Evolutionary conservation across 2,113 vertebrate genomes (phyloP).

Genomic region (Melanotaenia duboulayi): DNA sequence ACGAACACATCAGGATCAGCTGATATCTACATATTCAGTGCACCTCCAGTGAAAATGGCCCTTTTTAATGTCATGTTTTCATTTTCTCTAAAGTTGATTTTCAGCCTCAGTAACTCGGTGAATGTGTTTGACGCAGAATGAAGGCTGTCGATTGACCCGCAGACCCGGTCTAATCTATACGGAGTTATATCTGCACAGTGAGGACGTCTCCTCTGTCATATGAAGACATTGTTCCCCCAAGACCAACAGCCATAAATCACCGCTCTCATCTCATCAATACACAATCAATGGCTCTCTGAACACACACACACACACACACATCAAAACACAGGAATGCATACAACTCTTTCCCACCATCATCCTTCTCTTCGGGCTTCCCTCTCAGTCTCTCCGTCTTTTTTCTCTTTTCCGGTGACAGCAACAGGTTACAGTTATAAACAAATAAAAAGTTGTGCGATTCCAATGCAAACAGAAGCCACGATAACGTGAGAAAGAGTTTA

Average conservation of each 20-base stretch:
- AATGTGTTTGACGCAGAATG: conserved; percentile 41
- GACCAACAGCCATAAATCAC: conserved; percentile 74
- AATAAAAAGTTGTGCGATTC: no score
- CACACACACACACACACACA: conserved; percentile 32
- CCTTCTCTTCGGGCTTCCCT: background rate
- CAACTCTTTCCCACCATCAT: no score
- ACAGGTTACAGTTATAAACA: no score
- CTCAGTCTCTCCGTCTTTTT: background rate
- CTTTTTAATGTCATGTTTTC: background rate
- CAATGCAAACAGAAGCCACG: no score
- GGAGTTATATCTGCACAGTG: conserved; percentile 49
- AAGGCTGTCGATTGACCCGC: conserved; percentile 54
- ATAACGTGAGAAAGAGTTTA: no score
- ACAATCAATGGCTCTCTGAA: conserved; percentile 63
- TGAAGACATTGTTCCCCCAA: conserved; percentile 64
- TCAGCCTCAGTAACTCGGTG: conserved; percentile 5
- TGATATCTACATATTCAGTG: no score
- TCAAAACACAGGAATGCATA: background rate
- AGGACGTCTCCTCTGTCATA: conserved; percentile 57
- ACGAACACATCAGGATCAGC: no score
- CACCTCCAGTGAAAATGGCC: no score
- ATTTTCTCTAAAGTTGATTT: background rate
- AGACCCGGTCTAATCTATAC: conserved; percentile 57
- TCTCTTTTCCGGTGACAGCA: conserved; percentile 14
- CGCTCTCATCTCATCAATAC: conserved; percentile 67